phyloP scores from a whole-genome alignment of 2,113 vertebrate genomes.

The Oryzias curvinotus region DNA sequence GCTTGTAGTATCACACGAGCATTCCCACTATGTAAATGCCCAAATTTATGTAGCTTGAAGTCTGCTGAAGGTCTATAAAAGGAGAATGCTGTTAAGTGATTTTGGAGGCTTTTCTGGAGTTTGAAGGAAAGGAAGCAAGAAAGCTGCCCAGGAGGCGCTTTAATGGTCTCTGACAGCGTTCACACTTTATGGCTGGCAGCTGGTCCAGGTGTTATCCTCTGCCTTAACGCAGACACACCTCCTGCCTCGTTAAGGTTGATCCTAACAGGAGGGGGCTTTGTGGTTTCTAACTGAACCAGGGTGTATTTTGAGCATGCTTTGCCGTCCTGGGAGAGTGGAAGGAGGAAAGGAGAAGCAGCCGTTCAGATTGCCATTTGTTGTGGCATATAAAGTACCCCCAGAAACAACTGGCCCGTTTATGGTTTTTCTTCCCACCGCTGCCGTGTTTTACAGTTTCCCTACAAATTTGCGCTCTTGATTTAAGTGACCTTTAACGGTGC shows the following conservation, averaged over 20 bases:
- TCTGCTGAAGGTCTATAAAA: slow-evolving; percentile 58
- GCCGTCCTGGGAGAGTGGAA: slow-evolving; percentile 39
- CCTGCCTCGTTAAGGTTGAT: slow-evolving; percentile 63
- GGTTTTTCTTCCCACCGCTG: slow-evolving; percentile 50
- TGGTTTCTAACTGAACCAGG: slow-evolving; percentile 39
- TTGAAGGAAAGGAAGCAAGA: slow-evolving; percentile 65
- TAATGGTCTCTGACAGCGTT: slow-evolving; percentile 62
- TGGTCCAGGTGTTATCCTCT: slow-evolving; percentile 69
- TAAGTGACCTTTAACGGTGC: slow-evolving; percentile 42
- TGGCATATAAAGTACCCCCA: slow-evolving; percentile 51
- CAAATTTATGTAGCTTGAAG: slow-evolving; percentile 29
- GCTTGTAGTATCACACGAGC: slow-evolving; percentile 39
- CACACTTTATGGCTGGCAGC: slow-evolving; percentile 66
- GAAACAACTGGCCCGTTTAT: slow-evolving; percentile 59
- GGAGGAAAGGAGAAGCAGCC: slow-evolving; percentile 28
- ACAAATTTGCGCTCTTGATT: slow-evolving; percentile 57
- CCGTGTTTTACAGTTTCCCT: slow-evolving; percentile 49
- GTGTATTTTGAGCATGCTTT: slow-evolving; percentile 43
- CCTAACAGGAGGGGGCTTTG: slow-evolving; percentile 54
- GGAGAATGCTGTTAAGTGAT: slow-evolving; percentile 66
- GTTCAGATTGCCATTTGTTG: slow-evolving; percentile 59
- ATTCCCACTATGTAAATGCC: slow-evolving; percentile 26
- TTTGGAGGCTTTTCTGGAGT: slow-evolving; percentile 63
- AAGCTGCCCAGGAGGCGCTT: slow-evolving; percentile 60
- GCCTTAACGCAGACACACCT: slow-evolving; percentile 39